A percentile compares a stretch with the other conserved stretches of the same genome.
phyloP scores from a whole-genome alignment of 2,888 invertebrate species.

The Arge pagana region DNA sequence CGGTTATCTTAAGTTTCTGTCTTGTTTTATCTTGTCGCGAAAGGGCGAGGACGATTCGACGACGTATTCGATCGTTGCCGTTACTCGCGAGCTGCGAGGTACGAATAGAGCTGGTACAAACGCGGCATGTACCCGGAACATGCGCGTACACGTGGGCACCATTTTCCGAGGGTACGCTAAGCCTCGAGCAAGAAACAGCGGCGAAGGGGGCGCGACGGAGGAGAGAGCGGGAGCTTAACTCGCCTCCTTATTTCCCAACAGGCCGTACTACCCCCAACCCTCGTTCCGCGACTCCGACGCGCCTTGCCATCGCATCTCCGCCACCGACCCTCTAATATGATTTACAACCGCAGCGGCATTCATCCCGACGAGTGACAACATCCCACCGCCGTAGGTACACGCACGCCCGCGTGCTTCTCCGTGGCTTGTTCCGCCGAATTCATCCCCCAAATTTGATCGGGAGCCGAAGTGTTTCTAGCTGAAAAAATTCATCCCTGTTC shows the following conservation, averaged over 20 bases:
- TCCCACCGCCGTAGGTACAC: neutral
- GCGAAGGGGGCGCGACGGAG: constrained; percentile 27
- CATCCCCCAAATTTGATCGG: too few relatives aligned
- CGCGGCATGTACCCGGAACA: constrained; percentile 19
- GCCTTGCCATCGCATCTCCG: constrained; percentile 28
- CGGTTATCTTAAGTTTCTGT: too few relatives aligned
- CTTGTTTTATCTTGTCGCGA: too few relatives aligned
- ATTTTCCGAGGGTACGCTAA: constrained; percentile 48
- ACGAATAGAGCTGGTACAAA: too few relatives aligned
- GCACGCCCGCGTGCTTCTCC: neutral
- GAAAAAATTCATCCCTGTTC: too few relatives aligned
- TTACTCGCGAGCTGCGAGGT: neutral
- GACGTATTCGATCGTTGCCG: neutral
- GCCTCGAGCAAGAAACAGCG: constrained; percentile 31
- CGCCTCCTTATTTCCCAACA: constrained; percentile 57
- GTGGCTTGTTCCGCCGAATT: too few relatives aligned
- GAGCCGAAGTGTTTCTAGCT: too few relatives aligned
- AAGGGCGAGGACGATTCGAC: too few relatives aligned
- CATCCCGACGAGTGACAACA: constrained; percentile 31
- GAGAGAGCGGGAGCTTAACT: constrained; percentile 44
- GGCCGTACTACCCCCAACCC: constrained; percentile 44
- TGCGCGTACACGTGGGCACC: constrained; percentile 44
- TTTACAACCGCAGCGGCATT: constrained; percentile 51
- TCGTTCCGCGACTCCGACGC: constrained; percentile 35
- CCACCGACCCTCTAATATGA: constrained; percentile 41